A percentile compares a stretch with the other conserved stretches of the same genome.
phyloP scores from a whole-genome alignment of 1,140 invertebrate genomes.

The Pseudomyrmex dendroicus region DNA sequence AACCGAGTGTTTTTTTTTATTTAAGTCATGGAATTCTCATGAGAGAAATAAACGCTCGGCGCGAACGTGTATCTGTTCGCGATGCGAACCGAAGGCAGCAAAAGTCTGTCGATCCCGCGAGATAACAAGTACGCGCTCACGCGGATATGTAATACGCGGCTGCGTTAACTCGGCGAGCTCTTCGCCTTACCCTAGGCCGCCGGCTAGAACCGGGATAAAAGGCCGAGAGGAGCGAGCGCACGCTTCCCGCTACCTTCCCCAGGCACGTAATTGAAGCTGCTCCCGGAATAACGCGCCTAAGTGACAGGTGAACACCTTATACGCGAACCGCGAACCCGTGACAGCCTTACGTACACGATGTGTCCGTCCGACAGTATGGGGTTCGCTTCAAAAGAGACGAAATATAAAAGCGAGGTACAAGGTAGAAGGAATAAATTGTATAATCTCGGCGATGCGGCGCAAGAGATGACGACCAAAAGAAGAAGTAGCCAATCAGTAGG shows the following conservation, averaged over 20 bases:
- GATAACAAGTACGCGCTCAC: constrained; percentile 24
- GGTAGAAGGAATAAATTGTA: constrained; percentile 7
- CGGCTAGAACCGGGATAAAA: constrained; percentile 27
- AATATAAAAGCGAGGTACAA: constrained; percentile 26
- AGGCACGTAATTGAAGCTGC: constrained; percentile 79
- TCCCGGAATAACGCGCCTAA: constrained; percentile 76
- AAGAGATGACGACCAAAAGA: neutral
- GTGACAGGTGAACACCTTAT: constrained; percentile 82
- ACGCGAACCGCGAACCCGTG: constrained; percentile 69
- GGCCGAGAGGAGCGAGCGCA: neutral
- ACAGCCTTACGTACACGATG: constrained; percentile 35
- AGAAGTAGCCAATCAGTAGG: neutral
- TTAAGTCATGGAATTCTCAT: too few species aligned
- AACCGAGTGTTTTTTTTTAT: neutral
- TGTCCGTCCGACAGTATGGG: neutral
- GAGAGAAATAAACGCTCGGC: neutral
- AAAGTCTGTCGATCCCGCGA: constrained; percentile 35
- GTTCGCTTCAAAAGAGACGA: neutral
- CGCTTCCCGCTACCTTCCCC: neutral
- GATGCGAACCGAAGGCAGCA: neutral
- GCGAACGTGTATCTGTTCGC: neutral
- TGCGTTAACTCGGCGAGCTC: constrained; percentile 1
- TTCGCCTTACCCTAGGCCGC: neutral
- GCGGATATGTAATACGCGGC: neutral
- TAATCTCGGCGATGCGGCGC: constrained; percentile 1